phyloP scores from a whole-genome alignment of 2,113 vertebrate genomes.

The Orthonyx spaldingii region DNA sequence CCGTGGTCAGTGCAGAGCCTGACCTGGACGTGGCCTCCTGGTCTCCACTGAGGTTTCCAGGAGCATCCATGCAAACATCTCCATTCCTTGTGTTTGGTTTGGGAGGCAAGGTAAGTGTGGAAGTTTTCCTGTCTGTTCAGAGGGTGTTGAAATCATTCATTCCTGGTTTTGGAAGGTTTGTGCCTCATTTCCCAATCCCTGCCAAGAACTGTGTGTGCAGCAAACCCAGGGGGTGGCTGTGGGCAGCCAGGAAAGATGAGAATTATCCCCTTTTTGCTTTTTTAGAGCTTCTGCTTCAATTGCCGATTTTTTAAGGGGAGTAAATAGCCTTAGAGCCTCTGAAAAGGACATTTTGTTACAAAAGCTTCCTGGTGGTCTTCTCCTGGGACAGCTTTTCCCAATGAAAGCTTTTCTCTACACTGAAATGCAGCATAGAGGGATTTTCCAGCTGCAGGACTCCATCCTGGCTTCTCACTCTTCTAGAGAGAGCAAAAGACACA shows the following conservation, averaged over 20 bases:
- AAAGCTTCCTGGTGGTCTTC: neutral
- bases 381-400: neutral
- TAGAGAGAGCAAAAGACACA: neutral
- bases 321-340: neutral
- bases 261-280: neutral
- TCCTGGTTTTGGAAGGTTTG: neutral
- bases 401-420: neutral
- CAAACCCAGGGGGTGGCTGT: slow-evolving; percentile 27
- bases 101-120: neutral
- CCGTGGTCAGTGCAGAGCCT: neutral
- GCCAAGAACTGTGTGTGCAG: neutral
- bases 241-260: slow-evolving; percentile 44
- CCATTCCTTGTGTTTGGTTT: rapidly evolving
- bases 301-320: neutral
- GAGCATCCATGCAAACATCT: neutral
- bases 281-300: neutral
- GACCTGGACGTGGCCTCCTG: rapidly evolving
- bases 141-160: neutral
- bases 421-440: neutral
- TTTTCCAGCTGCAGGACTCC: neutral
- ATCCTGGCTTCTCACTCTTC: neutral
- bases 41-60: neutral
- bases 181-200: neutral
- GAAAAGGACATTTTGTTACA: slow-evolving; percentile 2
- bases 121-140: neutral